Base-by-base conservation (phyloP, 2,113 vertebrate species). In the Ameiurus melas region DNA sequence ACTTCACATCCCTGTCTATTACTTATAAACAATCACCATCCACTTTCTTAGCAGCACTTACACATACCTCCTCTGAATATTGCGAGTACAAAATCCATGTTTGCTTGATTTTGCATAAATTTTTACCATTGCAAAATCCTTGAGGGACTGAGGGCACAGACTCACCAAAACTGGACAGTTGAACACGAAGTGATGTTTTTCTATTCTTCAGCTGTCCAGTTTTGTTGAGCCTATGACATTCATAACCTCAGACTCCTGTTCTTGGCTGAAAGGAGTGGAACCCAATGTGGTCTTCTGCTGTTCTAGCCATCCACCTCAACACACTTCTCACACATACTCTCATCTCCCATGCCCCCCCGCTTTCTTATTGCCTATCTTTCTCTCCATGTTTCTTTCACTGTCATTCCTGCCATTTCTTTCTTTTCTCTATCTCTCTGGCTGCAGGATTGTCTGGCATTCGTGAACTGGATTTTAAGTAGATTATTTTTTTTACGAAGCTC, bases 401-500 rank as follows among this genome's bases (percentile, higher is more conserved):
- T 58, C 33, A 33, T 66, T 22, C 20, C 75, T 86, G 47, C 51
- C 27, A 62, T 64, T 83, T 64, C 39, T 43, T 71, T 3, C 39
- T 17, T 70, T 27, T 47, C 36, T 83, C 39, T 71, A 36, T 82
- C 79, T 53, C 22, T 58, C 57, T 25, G 22, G 64, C 53, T 86
- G 33, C 43, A 86, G 68, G 39, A 86, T 53, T 39, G 75, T 88
- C 68, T 88, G 86, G 85, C 90, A 90, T 89, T 77, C 86, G 66
- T 55, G 84, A 88, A 57, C 68, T 70, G 84, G 78, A 88, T 88
- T 86, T 70, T 81, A 86, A 87, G 81, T 77, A 83, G 86, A 83
- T 82, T 87, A 90, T 90, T 91, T 90, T 90, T 90, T 89, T 90
- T 90, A 86, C 81, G 89, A 47, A 85, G 68, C 77, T 89, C 75